Conservation (phyloP, 2,797 vertebrate genomes). For the Poecilia gillii region DNA sequence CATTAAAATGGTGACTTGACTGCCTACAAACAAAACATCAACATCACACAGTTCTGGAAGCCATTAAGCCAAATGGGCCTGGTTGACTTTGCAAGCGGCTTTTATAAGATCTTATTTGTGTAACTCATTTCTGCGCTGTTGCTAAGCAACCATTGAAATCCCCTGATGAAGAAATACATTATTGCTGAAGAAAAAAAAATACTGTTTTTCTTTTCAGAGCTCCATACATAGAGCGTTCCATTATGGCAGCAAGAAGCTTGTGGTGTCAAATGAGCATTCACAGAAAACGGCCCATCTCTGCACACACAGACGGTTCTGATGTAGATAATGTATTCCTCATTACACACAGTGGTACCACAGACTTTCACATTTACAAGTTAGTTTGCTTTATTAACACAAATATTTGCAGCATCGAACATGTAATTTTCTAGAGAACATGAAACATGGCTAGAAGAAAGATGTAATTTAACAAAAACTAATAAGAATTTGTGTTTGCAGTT, state of each 20-base stretch:
- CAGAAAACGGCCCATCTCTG: background rate
- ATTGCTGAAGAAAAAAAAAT: conserved; percentile 5
- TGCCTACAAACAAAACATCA: conserved; percentile 7
- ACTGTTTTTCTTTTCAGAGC: conserved; percentile 17
- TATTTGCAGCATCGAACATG: background rate
- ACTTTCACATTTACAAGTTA: background rate
- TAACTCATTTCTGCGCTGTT: conserved; percentile 47
- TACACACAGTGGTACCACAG: background rate
- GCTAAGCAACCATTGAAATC: conserved; percentile 56
- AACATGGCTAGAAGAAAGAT: background rate
- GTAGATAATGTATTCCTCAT: background rate
- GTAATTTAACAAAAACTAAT: background rate
- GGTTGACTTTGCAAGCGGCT: conserved; percentile 23
- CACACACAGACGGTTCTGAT: background rate
- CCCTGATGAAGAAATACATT: conserved; percentile 28
- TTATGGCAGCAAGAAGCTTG: conserved; percentile 2
- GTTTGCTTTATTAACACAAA: background rate
- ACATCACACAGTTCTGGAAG: conserved; percentile 1
- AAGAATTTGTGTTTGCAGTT: background rate
- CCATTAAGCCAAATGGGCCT: conserved; percentile 18
- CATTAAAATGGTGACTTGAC: background rate
- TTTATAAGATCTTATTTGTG: conserved; percentile 30
- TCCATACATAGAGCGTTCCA: conserved; percentile 1
- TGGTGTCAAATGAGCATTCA: conserved; percentile 9
- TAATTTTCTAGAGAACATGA: background rate